Evolutionary conservation across 2,888 invertebrate genomes (phyloP), one percentile per base, ranked within the genome.

Genomic region (Zaprionus obscuricornis): DNA sequence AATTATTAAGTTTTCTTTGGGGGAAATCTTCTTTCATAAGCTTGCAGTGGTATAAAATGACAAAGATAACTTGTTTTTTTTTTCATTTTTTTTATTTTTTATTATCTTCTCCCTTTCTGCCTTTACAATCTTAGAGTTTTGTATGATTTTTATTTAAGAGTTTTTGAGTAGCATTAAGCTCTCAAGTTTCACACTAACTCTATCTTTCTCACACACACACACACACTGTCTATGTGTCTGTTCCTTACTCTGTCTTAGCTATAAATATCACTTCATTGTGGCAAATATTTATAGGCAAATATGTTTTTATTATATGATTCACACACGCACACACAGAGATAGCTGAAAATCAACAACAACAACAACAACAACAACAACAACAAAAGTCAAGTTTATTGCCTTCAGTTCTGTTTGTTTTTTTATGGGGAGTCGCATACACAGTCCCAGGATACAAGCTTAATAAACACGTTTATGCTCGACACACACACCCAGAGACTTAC

Each of bases 391-490:
- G 29, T 54, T 71, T 71, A 70, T 66, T 42, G 62, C 60, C 18
- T 47, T 49, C 14, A 31, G 47, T 34, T 56, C 36, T 36, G 31
- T 51, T 69, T 50, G 29, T 33, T 6, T 26, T 16, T 58, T 51
- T 18, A 14, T 49, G 27, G 34, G 34, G 36, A 17, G n/a, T 6
- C 4, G 26, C 29, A 33, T 37, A 42, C 24, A 18, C 13, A 56
- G 20, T 43, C 11, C 29, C 62, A 71, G 70, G 71, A 71, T 71
- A 52, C 27, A 26, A 36, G 37, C 16, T 20, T 8, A 47, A 54
- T 58, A 63, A 58, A 64, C 50, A 58, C 33, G 50, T 58, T 40
- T 62, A 26, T 56, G 22, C 7, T 39, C 31, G 8, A 27, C 8
- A 10, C n/a, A 10, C 24, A 40, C 6, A 46, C n/a, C 31, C 2